Evolutionary conservation across 1,140 invertebrate genomes (phyloP).

Genomic region (honey bee (Apis mellifera)): Amel_HAv3.1 CM009946.2:3114001-3114500

Average conservation of each 20-base stretch:
- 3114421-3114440: background rate
- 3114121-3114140: background rate
- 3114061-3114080: conserved; percentile 39
- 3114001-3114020: conserved; percentile 8
- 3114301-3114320: background rate
- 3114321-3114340: background rate
- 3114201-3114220: background rate
- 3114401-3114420: background rate
- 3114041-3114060: background rate
- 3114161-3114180: background rate
- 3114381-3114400: background rate
- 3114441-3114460: background rate
- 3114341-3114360: background rate
- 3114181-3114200: background rate
- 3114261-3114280: background rate
- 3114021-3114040: background rate
- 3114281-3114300: background rate
- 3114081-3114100: background rate
- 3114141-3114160: background rate
- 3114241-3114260: background rate
- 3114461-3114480: background rate
- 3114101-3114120: no score
- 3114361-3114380: conserved; percentile 7
- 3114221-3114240: background rate
- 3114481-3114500: background rate